phyloP scores from a whole-genome alignment of 2,888 invertebrate genomes.

The Cataglyphis albicans region DNA sequence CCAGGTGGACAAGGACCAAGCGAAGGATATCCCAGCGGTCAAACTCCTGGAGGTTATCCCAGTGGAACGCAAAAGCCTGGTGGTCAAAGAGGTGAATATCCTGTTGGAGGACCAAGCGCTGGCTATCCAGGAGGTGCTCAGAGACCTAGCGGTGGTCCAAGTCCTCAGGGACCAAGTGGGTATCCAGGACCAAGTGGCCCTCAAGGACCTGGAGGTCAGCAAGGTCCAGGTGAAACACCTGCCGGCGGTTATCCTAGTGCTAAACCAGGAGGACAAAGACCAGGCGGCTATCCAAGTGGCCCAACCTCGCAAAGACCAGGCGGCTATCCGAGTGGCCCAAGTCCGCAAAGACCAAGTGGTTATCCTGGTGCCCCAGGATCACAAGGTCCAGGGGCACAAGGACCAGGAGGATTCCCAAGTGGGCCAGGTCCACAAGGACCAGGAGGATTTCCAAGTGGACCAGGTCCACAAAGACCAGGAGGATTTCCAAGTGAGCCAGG shows the following conservation, averaged over 20 bases:
- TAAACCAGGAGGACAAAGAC: conserved; percentile 79
- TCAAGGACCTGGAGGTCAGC: conserved; percentile 61
- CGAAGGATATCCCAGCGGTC: conserved; percentile 65
- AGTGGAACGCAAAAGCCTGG: conserved; percentile 77
- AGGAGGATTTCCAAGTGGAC: conserved; percentile 69
- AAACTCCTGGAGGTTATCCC: conserved; percentile 67
- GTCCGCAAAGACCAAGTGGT: conserved; percentile 75
- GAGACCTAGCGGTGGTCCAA: conserved; percentile 67
- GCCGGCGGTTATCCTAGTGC: conserved; percentile 75
- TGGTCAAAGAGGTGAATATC: conserved; percentile 69
- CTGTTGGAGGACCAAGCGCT: conserved; percentile 67
- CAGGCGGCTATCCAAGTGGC: conserved; percentile 62
- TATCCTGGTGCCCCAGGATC: conserved; percentile 65
- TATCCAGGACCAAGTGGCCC: conserved; percentile 62
- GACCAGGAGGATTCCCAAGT: conserved; percentile 73
- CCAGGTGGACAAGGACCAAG: conserved; percentile 70
- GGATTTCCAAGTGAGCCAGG: conserved; percentile 53
- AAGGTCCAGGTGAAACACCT: conserved; percentile 74
- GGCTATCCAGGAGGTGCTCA: conserved; percentile 68
- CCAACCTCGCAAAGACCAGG: conserved; percentile 73
- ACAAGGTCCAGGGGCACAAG: conserved; percentile 66
- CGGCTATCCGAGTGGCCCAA: conserved; percentile 75
- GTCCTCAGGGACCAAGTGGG: conserved; percentile 59
- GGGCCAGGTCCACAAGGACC: conserved; percentile 67
- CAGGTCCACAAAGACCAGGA: conserved; percentile 58